Evolutionary conservation across 2,113 vertebrate genomes (phyloP), one percentile per base, ranked within the genome.

Genomic region (Gnathonemus longibarbis): DNA sequence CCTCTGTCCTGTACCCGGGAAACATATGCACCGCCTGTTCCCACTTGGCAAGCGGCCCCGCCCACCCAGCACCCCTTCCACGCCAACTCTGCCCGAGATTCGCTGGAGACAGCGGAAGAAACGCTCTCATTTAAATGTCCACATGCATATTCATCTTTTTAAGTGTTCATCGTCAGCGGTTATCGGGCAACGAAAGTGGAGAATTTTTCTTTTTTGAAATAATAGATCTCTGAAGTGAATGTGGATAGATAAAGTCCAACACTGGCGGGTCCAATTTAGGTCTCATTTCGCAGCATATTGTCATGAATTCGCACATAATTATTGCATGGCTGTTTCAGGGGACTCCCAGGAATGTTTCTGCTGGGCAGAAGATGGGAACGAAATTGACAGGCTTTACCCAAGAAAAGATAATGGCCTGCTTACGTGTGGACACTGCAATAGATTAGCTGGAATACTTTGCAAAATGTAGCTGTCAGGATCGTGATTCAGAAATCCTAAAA

Each of bases 11-110:
- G 87, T 53, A 88, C 86, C 87, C 50, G 3, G 42, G 35, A 84
- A 90, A 88, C 86, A 90, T 88, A 90, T 90, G 91, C 92, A 91
- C 53, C 62, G 48, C 87, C 31, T 88, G 42, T 90, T 52, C 83
- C 52, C 21, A 42, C 80, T 49, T 88, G 39, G 35, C 31, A 39
- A 45, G 39, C 35, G 5, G 17, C 3, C n/a, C 62, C 27, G 2
- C 74, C 48, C 62, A n/a, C 21, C 21, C 9, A 10, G 24, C 49
- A 84, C 2, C 17, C 24, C 50, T 42, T 6, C 7, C 24, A 3
- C 24, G 9, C 42, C 31, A 10, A 52, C 39, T 24, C 9, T 58
- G 50, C 56, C 49, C 52, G 84, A 8, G n/a, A 35, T 45, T 48
- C 46, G 3, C 66, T 7, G 39, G 27, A 66, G 42, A 56, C 35